A percentile compares a stretch with the other conserved stretches of the same genome.
Evolutionary conservation across 2,797 vertebrate genomes (phyloP).

Genomic region (Meriones psammophilus): DNA sequence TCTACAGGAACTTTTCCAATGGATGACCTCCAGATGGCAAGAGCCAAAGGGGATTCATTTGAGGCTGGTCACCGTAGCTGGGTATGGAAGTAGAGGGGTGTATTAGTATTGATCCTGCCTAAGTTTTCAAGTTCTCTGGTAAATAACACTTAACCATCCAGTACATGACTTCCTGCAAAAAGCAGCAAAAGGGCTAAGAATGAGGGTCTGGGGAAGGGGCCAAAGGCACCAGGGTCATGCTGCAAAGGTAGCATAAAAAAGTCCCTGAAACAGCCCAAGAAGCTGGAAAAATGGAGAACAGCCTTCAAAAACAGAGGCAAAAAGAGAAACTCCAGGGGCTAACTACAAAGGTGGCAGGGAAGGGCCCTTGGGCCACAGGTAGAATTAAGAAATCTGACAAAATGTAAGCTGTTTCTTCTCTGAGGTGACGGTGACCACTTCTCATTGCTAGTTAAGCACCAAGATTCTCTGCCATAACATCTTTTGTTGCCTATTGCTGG

Average conservation of each 20-base stretch:
- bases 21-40: background rate
- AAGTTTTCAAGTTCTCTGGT: background rate
- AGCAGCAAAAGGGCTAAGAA: background rate
- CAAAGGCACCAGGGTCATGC: background rate
- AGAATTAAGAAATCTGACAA: background rate
- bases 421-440: background rate
- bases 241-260: background rate
- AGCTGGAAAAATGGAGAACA: background rate
- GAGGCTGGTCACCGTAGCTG: background rate
- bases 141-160: background rate
- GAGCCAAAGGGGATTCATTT: background rate
- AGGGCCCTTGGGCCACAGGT: background rate
- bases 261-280: background rate
- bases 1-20: constrained; percentile 19
- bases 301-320: background rate
- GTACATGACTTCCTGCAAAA: background rate
- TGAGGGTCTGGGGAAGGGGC: background rate
- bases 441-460: background rate
- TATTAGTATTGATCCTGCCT: background rate
- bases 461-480: background rate
- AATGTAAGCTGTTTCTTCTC: background rate
- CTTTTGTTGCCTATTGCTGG: background rate
- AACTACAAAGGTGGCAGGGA: background rate
- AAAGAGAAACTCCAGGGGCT: background rate
- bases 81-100: background rate